phyloP scores from a whole-genome alignment of 2,888 invertebrate genomes.

The Saturnia pavonia region DNA sequence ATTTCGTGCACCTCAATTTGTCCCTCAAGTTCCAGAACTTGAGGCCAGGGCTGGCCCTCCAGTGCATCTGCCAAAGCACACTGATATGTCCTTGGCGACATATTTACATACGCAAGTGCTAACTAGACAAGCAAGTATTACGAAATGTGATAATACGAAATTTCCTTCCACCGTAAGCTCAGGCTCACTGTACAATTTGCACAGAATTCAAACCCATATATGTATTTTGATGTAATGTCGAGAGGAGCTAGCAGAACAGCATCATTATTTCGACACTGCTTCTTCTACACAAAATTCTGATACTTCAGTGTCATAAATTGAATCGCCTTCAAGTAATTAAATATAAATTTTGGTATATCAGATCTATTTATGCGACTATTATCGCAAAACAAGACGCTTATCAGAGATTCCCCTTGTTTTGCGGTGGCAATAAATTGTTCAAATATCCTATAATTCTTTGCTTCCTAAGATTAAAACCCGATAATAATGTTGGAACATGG shows the following conservation, averaged over 20 bases:
- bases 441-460: conserved; percentile 78
- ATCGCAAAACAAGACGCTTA: conserved; percentile 69
- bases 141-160: neutral
- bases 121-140: neutral
- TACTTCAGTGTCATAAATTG: neutral
- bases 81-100: too few species aligned
- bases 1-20: too few species aligned
- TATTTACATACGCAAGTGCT: too few species aligned
- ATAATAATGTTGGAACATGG: conserved; percentile 74
- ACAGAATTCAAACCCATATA: too few species aligned
- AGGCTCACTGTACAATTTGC: too few species aligned
- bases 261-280: neutral
- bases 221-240: too few species aligned
- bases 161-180: neutral
- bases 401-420: conserved; percentile 68
- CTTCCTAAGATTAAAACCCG: conserved; percentile 66
- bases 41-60: too few species aligned
- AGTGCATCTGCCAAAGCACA: too few species aligned
- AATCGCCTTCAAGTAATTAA: neutral
- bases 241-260: neutral
- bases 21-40: too few species aligned
- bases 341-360: conserved; percentile 51
- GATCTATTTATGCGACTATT: conserved; percentile 50
- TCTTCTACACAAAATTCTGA: neutral
- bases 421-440: conserved; percentile 74